Conservation (phyloP, 2,113 vertebrate genomes). For the Glareola pratincola region DNA sequence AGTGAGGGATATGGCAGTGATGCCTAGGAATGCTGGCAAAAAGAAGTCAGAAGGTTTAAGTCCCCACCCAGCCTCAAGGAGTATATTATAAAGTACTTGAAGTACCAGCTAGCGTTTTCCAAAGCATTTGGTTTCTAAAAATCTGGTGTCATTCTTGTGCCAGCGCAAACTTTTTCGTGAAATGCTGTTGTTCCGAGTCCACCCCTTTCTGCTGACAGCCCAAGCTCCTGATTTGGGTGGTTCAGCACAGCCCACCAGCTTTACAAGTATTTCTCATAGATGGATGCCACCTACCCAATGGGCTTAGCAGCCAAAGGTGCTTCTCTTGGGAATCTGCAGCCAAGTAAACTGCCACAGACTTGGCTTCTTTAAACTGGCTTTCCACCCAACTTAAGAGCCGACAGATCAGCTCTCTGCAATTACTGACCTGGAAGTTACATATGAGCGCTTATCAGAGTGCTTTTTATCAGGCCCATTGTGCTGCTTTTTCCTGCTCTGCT, state of each 20-base stretch:
- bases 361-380: not conserved
- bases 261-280: not conserved
- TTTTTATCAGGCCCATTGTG: not conserved
- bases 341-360: not conserved
- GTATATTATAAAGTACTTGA: not conserved
- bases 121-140: not conserved
- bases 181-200: not conserved
- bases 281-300: not conserved
- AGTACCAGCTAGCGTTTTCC: not conserved
- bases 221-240: not conserved
- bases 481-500: constrained; percentile 7
- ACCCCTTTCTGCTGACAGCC: not conserved
- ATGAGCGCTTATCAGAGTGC: not conserved
- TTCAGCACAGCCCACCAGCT: not conserved
- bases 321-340: not conserved
- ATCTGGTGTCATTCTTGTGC: not conserved
- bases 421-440: not conserved
- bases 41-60: not conserved
- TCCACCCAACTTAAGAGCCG: not conserved
- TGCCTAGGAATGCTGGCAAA: not conserved
- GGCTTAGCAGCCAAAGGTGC: not conserved
- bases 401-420: not conserved
- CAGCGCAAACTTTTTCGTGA: not conserved
- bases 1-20: not conserved
- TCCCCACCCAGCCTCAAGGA: not conserved